Evolutionary conservation across 2,888 invertebrate species (phyloP).

Genomic region (Mylabris sibirica): DNA sequence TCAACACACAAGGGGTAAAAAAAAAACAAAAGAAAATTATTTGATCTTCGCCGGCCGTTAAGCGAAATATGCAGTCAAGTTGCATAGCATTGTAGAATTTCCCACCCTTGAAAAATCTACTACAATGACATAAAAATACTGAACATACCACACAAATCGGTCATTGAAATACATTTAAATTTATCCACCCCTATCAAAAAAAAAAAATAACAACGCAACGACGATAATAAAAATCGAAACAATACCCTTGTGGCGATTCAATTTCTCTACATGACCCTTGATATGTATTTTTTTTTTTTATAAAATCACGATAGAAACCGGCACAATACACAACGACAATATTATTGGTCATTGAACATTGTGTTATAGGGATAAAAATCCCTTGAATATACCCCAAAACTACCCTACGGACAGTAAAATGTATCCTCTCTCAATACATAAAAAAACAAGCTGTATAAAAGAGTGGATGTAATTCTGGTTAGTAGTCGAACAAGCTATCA

Average conservation of each 20-base stretch:
- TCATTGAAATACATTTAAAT: neutral
- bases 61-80: constrained; percentile 48
- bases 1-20: too few species aligned
- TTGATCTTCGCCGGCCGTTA: constrained; percentile 43
- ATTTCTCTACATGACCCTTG: neutral
- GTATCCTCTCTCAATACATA: constrained; percentile 24
- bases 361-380: constrained; percentile 27
- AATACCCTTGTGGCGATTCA: constrained; percentile 3
- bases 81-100: constrained; percentile 44
- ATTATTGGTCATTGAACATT: constrained; percentile 38
- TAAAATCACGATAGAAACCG: constrained; percentile 17
- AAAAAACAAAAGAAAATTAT: constrained; percentile 15
- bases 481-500: constrained; percentile 11
- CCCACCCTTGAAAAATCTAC: constrained; percentile 45
- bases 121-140: neutral
- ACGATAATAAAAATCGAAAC: constrained; percentile 1
- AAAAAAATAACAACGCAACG: neutral
- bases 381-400: constrained; percentile 32
- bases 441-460: neutral
- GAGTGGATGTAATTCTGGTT: constrained; percentile 8
- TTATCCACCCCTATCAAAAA: neutral
- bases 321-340: neutral
- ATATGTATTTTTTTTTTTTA: constrained; percentile 8
- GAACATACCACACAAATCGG: neutral
- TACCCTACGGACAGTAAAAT: constrained; percentile 36